Evolutionary conservation across 2,888 invertebrate species (phyloP).

Genomic region (Drosophila antonietae): DNA sequence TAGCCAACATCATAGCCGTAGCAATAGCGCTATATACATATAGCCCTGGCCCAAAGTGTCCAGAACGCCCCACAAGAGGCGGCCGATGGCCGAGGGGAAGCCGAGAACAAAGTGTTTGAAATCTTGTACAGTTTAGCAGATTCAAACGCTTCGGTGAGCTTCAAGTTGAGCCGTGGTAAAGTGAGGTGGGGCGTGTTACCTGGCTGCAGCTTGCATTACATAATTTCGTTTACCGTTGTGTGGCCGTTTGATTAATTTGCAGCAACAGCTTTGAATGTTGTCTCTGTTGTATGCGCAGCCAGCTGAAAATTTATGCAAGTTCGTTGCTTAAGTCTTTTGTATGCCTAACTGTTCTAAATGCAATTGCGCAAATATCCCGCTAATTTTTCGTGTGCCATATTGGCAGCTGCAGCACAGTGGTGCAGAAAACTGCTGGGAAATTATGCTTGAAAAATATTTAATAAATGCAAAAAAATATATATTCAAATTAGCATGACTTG

Average conservation of each 20-base stretch:
- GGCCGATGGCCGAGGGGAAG: not conserved
- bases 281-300: conserved; percentile 60
- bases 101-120: conserved; percentile 65
- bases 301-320: conserved; percentile 69
- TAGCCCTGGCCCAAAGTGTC: conserved; percentile 57
- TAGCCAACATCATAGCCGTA: conserved; percentile 22
- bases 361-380: conserved; percentile 61
- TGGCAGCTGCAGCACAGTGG: conserved; percentile 30
- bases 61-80: conserved; percentile 22
- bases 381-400: conserved; percentile 38
- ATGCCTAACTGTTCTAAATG: conserved; percentile 66
- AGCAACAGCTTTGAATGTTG: conserved; percentile 32
- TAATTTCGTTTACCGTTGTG: conserved; percentile 73
- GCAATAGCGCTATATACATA: conserved; percentile 5
- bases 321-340: conserved; percentile 73
- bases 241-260: conserved; percentile 72
- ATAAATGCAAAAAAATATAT: not conserved
- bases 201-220: conserved; percentile 59
- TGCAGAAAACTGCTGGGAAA: not conserved
- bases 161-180: conserved; percentile 7
- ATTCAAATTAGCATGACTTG: not conserved
- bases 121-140: conserved; percentile 72
- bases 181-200: conserved; percentile 9
- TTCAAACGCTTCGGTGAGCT: conserved; percentile 70
- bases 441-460: not conserved